Evolutionary conservation across 2,888 invertebrate genomes (phyloP).

Genomic region (Dromius quadrimaculatus): DNA sequence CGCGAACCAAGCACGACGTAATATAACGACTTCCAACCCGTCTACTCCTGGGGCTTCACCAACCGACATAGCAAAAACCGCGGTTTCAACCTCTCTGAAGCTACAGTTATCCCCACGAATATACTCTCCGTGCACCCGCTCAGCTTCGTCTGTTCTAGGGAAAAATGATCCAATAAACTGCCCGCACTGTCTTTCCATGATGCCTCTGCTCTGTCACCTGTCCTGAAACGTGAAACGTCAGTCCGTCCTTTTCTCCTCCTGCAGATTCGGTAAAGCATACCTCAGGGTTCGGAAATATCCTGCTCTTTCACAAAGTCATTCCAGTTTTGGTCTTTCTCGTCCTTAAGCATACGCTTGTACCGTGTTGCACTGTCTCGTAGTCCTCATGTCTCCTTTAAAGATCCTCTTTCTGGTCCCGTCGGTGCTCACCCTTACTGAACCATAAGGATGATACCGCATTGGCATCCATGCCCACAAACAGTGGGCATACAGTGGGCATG

Average conservation of each 20-base stretch:
- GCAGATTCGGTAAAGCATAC: neutral
- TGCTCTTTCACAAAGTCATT: neutral
- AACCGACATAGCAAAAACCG: constrained; percentile 7
- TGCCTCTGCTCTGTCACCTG: constrained; percentile 1
- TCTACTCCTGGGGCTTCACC: constrained; percentile 49
- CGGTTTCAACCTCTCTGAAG: constrained; percentile 5
- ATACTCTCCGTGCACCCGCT: neutral
- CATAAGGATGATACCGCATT: neutral
- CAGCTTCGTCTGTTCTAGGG: neutral
- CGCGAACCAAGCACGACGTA: neutral
- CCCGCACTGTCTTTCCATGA: constrained; percentile 32
- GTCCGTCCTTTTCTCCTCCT: neutral
- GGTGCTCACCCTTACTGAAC: neutral
- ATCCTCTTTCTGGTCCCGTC: neutral
- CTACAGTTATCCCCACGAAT: neutral
- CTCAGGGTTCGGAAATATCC: neutral
- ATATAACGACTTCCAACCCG: constrained; percentile 36
- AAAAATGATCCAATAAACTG: constrained; percentile 32
- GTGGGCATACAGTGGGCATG: neutral
- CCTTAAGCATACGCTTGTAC: neutral
- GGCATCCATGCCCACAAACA: neutral
- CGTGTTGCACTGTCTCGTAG: neutral
- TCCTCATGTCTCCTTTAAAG: neutral
- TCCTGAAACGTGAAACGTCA: neutral
- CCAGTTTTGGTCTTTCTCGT: neutral